phyloP scores from a whole-genome alignment of 2,113 vertebrate species.

The Heterocephalus glaber region DNA sequence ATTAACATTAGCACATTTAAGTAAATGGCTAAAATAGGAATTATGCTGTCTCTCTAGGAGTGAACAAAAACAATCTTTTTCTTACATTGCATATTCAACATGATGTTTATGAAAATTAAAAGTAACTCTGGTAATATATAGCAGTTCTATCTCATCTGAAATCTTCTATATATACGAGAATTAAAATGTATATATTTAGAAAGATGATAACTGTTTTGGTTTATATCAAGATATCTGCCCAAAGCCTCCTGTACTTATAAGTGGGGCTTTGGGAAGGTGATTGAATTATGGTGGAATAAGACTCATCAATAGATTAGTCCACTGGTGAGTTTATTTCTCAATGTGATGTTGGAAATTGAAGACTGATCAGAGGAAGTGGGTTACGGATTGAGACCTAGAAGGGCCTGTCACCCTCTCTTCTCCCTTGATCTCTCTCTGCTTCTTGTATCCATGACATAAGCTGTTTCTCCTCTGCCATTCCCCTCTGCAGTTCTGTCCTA shows the following conservation, averaged over 20 bases:
- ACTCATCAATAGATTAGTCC: background rate
- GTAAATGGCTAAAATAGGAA: background rate
- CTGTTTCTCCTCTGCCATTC: background rate
- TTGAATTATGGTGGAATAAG: too few species aligned
- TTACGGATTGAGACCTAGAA: background rate
- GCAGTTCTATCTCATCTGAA: conserved; percentile 36
- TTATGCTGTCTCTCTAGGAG: background rate
- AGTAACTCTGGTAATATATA: background rate
- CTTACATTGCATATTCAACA: conserved; percentile 18
- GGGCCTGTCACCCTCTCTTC: background rate
- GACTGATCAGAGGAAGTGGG: background rate
- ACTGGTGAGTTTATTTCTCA: background rate
- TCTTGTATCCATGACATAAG: background rate
- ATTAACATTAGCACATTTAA: background rate
- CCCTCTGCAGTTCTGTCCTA: background rate
- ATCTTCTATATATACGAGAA: background rate
- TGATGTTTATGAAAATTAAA: conserved; percentile 48
- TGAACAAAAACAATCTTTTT: background rate
- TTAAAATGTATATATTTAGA: conserved; percentile 49
- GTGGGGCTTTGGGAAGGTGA: background rate
- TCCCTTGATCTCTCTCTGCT: background rate
- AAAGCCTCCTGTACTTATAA: background rate
- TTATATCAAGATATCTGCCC: background rate
- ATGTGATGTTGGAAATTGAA: background rate
- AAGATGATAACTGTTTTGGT: background rate